Evolutionary conservation across 2,113 vertebrate genomes (phyloP), one percentile per base, ranked within the genome.

Genomic region (Sylvia atricapilla): DNA sequence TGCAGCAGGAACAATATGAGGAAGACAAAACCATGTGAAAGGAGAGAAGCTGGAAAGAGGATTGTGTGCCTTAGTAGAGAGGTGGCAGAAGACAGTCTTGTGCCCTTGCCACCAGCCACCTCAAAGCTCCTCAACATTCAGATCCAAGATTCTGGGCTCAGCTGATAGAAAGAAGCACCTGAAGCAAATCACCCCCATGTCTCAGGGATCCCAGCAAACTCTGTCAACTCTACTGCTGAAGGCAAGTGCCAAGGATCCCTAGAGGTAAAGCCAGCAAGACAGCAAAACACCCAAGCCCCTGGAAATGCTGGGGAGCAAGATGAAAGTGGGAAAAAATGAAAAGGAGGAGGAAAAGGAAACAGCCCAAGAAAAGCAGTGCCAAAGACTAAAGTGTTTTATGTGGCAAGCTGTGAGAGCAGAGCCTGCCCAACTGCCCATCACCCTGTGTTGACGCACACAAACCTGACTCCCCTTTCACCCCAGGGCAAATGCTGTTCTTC

Each of bases 21-120:
- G 30, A 62, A 66, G 27, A 33, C 22, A 84, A 59, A 95, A 88
- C 18, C 14, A 49, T 9, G 6, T 1, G 2, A 67, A 86, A 55
- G 41, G 28, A 77, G 18, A 89, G 77, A 83, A 88, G 25, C 10
- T 24, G 16, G 59, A 37, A 73, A 87, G 46, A 19, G 30, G 39
- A 55, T 11, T 6, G 0, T n/a, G 1, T 49, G n/a, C 28, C 31
- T 60, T 22, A 7, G n/a, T 30, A 84, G 15, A 59, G 27, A 52
- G 22, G 19, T 81, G 41, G 20, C 41, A 82, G 81, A 62, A 91
- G 74, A 46, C 22, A 84, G 60, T 13, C 21, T 56, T 52, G 25
- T 41, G 28, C 13, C 7, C 23, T 84, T 0, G 0, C 20, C 9
- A 64, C 11, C 1, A 5, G 35, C 6, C 19, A 31, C 31, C 47